Conservation (phyloP, 2,888 invertebrate species). For the Callyntrura sp. region DNA sequence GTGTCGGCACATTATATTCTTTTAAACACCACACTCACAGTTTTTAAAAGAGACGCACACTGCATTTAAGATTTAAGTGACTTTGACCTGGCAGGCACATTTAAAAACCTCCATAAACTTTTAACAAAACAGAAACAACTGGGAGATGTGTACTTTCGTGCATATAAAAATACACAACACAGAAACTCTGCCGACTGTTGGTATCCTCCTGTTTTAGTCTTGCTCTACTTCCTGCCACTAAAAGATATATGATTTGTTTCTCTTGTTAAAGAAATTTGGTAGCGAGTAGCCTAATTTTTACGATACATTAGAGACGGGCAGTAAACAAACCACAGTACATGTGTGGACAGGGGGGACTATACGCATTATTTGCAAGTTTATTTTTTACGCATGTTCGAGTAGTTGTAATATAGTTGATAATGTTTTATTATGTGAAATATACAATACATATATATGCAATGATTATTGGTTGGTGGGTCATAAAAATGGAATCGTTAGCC, state of each 20-base stretch:
- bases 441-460: too few relatives aligned
- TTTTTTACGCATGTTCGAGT: slow-evolving; percentile 15
- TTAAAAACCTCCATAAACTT: slow-evolving; percentile 41
- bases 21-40: background rate
- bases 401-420: slow-evolving; percentile 1
- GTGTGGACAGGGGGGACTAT: background rate
- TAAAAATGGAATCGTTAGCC: background rate
- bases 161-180: background rate
- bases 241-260: slow-evolving; percentile 58
- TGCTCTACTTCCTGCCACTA: slow-evolving; percentile 64
- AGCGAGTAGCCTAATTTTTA: slow-evolving; percentile 60
- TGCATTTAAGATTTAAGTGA: slow-evolving; percentile 5
- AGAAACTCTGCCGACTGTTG: background rate
- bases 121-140: background rate
- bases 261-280: slow-evolving; percentile 50
- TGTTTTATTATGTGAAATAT: slow-evolving; percentile 7
- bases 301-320: slow-evolving; percentile 21
- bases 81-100: slow-evolving; percentile 50
- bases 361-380: slow-evolving; percentile 22
- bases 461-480: slow-evolving; percentile 5
- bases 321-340: background rate
- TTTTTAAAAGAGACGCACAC: background rate
- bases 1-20: background rate
- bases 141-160: background rate
- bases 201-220: slow-evolving; percentile 32